Percentiles rank a stretch among this genome's conserved stretches.
Conservation (phyloP, 2,797 vertebrate genomes). For the Erethizon dorsatum region DNA sequence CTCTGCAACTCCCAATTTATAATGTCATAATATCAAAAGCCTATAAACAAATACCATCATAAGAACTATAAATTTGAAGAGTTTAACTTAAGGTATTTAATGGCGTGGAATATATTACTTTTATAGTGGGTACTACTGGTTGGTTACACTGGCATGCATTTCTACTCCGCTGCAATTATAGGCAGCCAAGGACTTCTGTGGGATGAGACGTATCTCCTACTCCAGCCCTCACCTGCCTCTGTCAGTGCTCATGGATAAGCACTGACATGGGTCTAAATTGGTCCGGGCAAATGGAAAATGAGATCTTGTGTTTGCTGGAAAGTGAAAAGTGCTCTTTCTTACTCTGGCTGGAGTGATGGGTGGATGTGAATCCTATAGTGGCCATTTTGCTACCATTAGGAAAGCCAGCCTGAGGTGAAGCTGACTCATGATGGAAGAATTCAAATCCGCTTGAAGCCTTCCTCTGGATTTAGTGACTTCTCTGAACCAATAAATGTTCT, state of each 20-base stretch:
- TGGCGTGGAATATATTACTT: not conserved
- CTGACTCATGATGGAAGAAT: not conserved
- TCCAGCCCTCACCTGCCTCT: not conserved
- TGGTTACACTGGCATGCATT: not conserved
- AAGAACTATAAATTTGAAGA: not conserved
- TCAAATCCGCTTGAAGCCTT: not conserved
- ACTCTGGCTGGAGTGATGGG: not conserved
- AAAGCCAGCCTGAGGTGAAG: slow-evolving; percentile 37
- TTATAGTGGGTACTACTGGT: not conserved
- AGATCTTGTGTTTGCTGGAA: not conserved
- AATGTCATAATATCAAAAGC: slow-evolving; percentile 46
- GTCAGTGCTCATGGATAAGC: not conserved
- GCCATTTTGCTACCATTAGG: not conserved
- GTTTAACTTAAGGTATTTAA: not conserved
- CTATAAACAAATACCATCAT: not conserved
- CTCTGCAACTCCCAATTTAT: not conserved
- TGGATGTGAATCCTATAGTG: not conserved
- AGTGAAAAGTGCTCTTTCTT: not conserved
- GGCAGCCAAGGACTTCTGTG: slow-evolving; percentile 2
- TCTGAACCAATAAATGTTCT: slow-evolving; percentile 24
- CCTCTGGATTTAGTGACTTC: slow-evolving; percentile 25
- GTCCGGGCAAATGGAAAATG: not conserved
- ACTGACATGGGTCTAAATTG: not conserved
- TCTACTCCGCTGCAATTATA: slow-evolving; percentile 7
- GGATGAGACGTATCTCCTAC: not conserved